Conservation (phyloP, 2,888 invertebrate genomes). For the Lepidocyrtinus sp. region DNA sequence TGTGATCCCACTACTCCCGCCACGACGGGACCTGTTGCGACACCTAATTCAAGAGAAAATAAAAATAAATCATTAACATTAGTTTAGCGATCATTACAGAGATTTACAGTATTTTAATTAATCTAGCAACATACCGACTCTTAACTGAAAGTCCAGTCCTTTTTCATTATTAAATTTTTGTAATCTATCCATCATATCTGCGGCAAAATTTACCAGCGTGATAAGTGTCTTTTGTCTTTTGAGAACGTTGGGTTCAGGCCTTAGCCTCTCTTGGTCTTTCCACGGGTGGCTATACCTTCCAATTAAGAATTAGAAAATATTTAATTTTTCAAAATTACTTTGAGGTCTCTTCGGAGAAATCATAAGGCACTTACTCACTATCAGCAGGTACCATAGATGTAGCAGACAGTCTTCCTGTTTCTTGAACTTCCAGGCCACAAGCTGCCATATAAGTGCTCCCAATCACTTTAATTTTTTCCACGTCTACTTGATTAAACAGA, state of each 20-base stretch:
- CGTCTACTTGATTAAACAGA: constrained; percentile 78
- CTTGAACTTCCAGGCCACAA: constrained; percentile 86
- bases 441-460: constrained; percentile 99
- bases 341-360: too few species aligned
- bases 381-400: constrained; percentile 62
- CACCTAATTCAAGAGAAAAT: constrained; percentile 81
- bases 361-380: constrained; percentile 43
- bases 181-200: constrained; percentile 80
- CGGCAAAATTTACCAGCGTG: constrained; percentile 81
- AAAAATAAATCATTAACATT: background rate
- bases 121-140: constrained; percentile 80
- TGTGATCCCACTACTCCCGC: constrained; percentile 96
- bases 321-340: background rate
- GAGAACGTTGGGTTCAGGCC: constrained; percentile 29
- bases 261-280: constrained; percentile 32
- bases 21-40: constrained; percentile 91
- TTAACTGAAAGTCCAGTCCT: constrained; percentile 79
- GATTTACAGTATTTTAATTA: too few species aligned
- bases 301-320: background rate
- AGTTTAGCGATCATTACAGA: background rate
- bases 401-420: constrained; percentile 74
- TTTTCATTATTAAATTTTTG: constrained; percentile 77
- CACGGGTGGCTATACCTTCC: constrained; percentile 33
- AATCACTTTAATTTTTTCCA: constrained; percentile 97
- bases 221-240: constrained; percentile 71